Base-by-base conservation (phyloP, 2,888 invertebrate species). In the Eudemis profundana region DNA sequence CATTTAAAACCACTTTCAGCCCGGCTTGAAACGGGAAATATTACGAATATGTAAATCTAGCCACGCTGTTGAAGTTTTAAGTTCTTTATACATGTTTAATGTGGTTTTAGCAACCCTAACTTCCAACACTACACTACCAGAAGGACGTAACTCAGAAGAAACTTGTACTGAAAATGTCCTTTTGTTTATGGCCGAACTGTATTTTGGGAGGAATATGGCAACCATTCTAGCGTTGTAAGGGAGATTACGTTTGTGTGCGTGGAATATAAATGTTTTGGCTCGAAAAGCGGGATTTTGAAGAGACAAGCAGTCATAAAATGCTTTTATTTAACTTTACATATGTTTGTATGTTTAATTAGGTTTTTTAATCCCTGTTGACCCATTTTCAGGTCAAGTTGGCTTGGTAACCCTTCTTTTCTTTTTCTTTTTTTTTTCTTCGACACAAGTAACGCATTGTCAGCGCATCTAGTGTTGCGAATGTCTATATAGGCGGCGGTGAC, bases 31-130 rank as follows among this genome's bases (percentile, higher is more conserved):
- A 59, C 19, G 19, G 46, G 46, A 53, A 59, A 59, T 42, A 36
- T 42, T 49, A 17, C 17, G 36, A 62, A 62, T 47, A 64, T 57
- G 57, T 29, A 64, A 64, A 51, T 44, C 29, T 38, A 51, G 29
- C 33, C 54, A n/a, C 21, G 36, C 57, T 54, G 38, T 46, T 49
- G 40, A 42, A 44, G 21, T 44, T 33, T 21, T 21, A 51, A 57
- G 50, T 57, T 64, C 42, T 64, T 64, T 64, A 44, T 64, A 42
- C 49, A 44, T 57, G 17, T 64, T 64, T 56, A 57, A 64, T 50
- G 57, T 49, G 33, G 42, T 3, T 15, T 40, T 29, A 54, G 12
- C 29, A 50, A 42, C 38, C 17, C 38, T 42, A 42, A 33, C 36
- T 42, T 7, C 42, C 12, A 46, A 46, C n/a, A 42, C n/a, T n/a